Evolutionary conservation across 2,888 invertebrate species (phyloP), one percentile per base, ranked within the genome.

Genomic region (Nematopogon swammerdamellus): DNA sequence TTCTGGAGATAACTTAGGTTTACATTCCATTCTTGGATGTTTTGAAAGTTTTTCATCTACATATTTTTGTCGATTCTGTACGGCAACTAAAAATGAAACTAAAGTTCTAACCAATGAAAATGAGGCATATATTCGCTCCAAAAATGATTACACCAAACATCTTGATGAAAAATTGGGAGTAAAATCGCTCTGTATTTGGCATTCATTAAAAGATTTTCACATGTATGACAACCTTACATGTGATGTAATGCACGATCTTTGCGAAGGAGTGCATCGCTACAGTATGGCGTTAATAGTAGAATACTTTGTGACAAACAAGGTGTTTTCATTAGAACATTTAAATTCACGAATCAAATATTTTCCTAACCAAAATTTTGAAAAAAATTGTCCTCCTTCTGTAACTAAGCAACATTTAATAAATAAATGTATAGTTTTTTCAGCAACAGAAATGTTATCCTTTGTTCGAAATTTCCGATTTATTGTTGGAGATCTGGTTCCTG

Each of bases 231-330:
- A 63, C 55, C 29, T 56, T 11, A 54, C 54, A 8, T 59, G 58
- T 54, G 65, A 64, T 51, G 53, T 62, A n/a, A 60, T 63, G 60
- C 64, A 65, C 47, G 62, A 65, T 50, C 46, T 61, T 19, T 57
- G 51, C 52, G 57, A 60, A 49, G 60, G 61, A 18, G 51, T 61
- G 19, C 53, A 53, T 47, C 48, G 60, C 44, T 60, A 63, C 53
- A 61, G 56, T 42, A 59, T 62, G 58, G 54, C 57, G 2, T 47
- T 53, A 44, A 58, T 63, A 18, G 58, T 62, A 20, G 29, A 53
- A 44, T 44, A 53, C 43, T 55, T 57, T n/a, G 52, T 60, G 54
- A 36, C 48, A 8, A 30, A 43, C 44, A 49, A 51, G 8, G 36
- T 18, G 36, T 51, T 53, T 18, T 16, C 45, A 19, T 20, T 53